phyloP scores from a whole-genome alignment of 2,113 vertebrate genomes.

The Notechis scutatus region DNA sequence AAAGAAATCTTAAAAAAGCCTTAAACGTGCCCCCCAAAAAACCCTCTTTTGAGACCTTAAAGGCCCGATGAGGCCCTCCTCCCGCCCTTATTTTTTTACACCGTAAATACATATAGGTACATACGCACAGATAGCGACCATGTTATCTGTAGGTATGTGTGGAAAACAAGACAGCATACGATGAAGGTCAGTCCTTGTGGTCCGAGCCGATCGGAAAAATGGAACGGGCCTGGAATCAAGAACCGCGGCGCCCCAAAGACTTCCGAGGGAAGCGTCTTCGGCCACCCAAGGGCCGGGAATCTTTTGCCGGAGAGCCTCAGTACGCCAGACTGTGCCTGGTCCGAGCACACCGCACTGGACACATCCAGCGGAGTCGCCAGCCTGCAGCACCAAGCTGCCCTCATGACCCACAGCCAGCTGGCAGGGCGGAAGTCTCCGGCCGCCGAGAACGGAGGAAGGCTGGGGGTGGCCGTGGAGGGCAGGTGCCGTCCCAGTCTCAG shows the following conservation, averaged over 20 bases:
- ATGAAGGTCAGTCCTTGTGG: constrained; percentile 64
- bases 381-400: not conserved
- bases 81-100: constrained; percentile 55
- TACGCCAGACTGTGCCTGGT: not conserved
- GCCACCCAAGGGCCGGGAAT: not conserved
- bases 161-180: constrained; percentile 69
- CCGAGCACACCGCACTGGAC: no score
- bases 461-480: not conserved
- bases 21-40: constrained; percentile 12
- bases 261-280: constrained; percentile 20
- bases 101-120: constrained; percentile 58
- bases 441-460: no score
- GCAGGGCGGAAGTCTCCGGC: not conserved
- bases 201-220: constrained; percentile 61
- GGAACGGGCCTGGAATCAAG: constrained; percentile 14
- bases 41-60: constrained; percentile 52
- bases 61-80: constrained; percentile 56
- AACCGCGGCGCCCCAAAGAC: constrained; percentile 33
- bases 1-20: not conserved
- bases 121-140: not conserved
- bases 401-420: not conserved
- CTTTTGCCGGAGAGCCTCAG: not conserved
- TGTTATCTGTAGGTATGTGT: not conserved
- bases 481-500: not conserved
- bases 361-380: no score